These are phyloP conservation scores for Myotis findleyi DNA, from an alignment of 2,797 vertebrate genomes.

Conservation along the genomic window DNA sequence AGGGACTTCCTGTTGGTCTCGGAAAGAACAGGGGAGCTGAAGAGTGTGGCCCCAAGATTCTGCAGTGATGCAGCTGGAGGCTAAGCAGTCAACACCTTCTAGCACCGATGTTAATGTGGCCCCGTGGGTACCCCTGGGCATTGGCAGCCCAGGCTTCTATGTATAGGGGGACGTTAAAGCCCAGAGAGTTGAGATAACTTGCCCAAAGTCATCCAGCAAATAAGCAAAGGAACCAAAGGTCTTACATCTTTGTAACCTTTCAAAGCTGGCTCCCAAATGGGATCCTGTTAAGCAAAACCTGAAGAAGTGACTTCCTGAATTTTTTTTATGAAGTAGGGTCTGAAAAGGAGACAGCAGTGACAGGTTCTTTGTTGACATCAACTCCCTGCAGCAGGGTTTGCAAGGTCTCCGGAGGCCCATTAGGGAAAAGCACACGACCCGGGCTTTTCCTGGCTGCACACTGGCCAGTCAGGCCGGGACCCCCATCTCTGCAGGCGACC, in stretches of 20 bases:
- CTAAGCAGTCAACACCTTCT: too few species aligned
- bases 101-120: not conserved
- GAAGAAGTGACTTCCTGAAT: not conserved
- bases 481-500: not conserved
- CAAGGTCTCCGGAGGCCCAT: not conserved
- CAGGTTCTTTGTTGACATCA: not conserved
- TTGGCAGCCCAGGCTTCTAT: not conserved
- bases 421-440: not conserved
- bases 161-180: not conserved
- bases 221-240: not conserved
- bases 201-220: not conserved
- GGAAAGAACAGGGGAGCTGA: not conserved
- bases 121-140: not conserved
- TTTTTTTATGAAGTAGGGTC: not conserved
- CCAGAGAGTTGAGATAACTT: not conserved
- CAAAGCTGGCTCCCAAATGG: not conserved
- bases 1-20: not conserved
- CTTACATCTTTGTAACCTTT: not conserved
- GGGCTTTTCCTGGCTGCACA: not conserved
- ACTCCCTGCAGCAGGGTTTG: not conserved
- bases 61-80: not conserved
- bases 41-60: not conserved
- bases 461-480: not conserved
- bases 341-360: not conserved
- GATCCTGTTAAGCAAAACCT: not conserved